Percentiles rank a stretch among this genome's conserved stretches.
Evolutionary conservation across 2,888 invertebrate genomes (phyloP).

Genomic region (Cryptus armator): DNA sequence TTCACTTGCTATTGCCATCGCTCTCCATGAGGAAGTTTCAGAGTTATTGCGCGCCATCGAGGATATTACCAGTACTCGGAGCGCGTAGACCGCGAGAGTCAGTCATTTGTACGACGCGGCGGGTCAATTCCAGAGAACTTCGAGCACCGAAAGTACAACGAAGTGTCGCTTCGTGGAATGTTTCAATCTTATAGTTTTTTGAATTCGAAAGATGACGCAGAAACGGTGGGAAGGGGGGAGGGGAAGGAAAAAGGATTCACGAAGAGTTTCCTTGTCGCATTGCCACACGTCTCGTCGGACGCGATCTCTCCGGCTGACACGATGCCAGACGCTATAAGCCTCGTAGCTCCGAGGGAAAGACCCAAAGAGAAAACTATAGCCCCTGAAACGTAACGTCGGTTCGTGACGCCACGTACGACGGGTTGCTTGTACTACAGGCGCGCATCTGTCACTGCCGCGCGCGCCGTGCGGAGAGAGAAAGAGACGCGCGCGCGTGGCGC

Average conservation of each 20-base stretch:
- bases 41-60: slow-evolving; percentile 36
- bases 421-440: slow-evolving; percentile 70
- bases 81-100: slow-evolving; percentile 32
- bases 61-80: slow-evolving; percentile 32
- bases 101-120: slow-evolving; percentile 5
- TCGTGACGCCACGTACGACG: slow-evolving; percentile 71
- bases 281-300: slow-evolving; percentile 63
- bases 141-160: not conserved
- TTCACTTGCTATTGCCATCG: slow-evolving; percentile 58
- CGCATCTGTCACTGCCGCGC: slow-evolving; percentile 71
- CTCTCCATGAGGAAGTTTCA: slow-evolving; percentile 28
- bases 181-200: slow-evolving; percentile 53
- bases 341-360: not conserved
- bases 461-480: slow-evolving; percentile 25
- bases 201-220: slow-evolving; percentile 42
- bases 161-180: not conserved
- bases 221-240: not conserved
- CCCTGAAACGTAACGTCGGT: slow-evolving; percentile 62
- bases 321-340: slow-evolving; percentile 28
- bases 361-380: not conserved
- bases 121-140: not conserved
- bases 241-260: slow-evolving; percentile 4
- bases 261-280: slow-evolving; percentile 52
- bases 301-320: not conserved
- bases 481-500: slow-evolving; percentile 17